These are phyloP conservation scores for Gonioctena quinquepunctata DNA, from an alignment of 1,140 invertebrate species.

Conservation along the genomic window DNA sequence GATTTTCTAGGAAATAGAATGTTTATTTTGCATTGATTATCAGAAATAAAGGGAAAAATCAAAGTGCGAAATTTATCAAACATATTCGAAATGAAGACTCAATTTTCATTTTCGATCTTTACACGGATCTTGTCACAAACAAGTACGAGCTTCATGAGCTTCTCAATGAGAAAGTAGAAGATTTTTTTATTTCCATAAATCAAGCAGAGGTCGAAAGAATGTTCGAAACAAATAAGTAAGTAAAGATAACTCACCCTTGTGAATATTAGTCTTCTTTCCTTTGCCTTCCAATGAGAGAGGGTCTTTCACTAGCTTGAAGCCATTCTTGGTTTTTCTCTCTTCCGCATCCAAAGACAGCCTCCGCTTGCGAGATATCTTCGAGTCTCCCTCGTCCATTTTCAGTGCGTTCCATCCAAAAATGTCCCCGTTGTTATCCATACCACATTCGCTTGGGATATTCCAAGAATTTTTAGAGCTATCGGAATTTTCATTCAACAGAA, in stretches of 20 bases:
- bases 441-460: slow-evolving; percentile 37
- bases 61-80: too few species aligned
- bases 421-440: slow-evolving; percentile 51
- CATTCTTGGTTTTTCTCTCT: slow-evolving; percentile 33
- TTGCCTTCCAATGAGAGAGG: slow-evolving; percentile 36
- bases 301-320: slow-evolving; percentile 33
- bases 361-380: slow-evolving; percentile 31
- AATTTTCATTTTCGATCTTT: too few species aligned
- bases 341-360: slow-evolving; percentile 31
- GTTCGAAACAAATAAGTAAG: too few species aligned
- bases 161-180: too few species aligned
- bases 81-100: too few species aligned
- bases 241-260: slow-evolving; percentile 30
- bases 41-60: too few species aligned
- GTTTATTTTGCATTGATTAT: too few species aligned
- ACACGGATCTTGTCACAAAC: too few species aligned
- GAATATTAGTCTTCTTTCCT: slow-evolving; percentile 28
- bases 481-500: slow-evolving; percentile 39
- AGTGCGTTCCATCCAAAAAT: slow-evolving; percentile 51
- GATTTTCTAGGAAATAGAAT: too few species aligned
- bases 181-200: too few species aligned
- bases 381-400: slow-evolving; percentile 42
- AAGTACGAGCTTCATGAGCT: too few species aligned
- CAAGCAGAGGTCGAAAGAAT: too few species aligned
- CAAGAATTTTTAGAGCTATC: slow-evolving; percentile 43